Conservation (phyloP, 2,888 invertebrate species). For the Meloe dianella region DNA sequence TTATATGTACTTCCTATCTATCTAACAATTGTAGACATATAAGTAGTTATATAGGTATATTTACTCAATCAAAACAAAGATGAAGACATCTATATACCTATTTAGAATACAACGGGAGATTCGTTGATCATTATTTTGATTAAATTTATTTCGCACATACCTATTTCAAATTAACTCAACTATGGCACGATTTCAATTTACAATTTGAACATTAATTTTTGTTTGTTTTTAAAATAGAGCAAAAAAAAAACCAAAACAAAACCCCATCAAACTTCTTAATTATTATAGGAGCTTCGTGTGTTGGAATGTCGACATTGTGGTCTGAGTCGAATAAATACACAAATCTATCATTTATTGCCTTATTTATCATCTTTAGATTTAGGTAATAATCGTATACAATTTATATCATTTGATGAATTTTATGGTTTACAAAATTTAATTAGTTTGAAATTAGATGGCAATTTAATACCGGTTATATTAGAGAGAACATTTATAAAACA, state of each 20-base stretch:
- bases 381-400: conserved; percentile 79
- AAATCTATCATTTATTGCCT: conserved; percentile 77
- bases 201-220: neutral
- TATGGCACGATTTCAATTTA: neutral
- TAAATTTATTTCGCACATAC: too few relatives aligned
- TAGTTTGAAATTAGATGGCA: conserved; percentile 74
- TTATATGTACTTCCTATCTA: too few relatives aligned
- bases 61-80: too few relatives aligned
- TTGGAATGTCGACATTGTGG: conserved; percentile 77
- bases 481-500: conserved; percentile 73
- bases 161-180: too few relatives aligned
- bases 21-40: too few relatives aligned
- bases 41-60: too few relatives aligned
- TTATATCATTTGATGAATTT: conserved; percentile 75
- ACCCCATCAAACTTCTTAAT: too few relatives aligned
- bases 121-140: too few relatives aligned
- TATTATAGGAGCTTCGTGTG: conserved; percentile 71
- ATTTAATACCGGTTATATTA: conserved; percentile 76
- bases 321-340: conserved; percentile 76
- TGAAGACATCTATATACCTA: too few relatives aligned
- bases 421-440: conserved; percentile 70
- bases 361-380: conserved; percentile 76
- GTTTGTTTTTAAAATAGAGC: too few relatives aligned
- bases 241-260: too few relatives aligned
- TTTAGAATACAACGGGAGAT: too few relatives aligned